Base-by-base conservation (phyloP, 1,140 invertebrate genomes). In the Ephestia elutella region DNA sequence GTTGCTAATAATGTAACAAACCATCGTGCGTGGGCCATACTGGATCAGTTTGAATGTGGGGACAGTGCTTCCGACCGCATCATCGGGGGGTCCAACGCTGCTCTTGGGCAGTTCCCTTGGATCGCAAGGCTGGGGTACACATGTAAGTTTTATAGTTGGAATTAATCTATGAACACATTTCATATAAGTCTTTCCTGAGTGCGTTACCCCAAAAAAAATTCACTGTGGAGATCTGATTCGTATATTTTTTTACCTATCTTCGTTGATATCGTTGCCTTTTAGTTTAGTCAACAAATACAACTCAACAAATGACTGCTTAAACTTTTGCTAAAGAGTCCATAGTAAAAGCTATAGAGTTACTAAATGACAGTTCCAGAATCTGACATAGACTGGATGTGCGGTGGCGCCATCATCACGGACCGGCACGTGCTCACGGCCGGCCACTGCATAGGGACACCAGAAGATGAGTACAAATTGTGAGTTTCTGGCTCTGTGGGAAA, bases 21-120 rank as follows among this genome's bases (percentile, higher is more conserved):
- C 48, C 90, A 91, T 65, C 77, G 79, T 9, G 77, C 82, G 7
- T 91, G 90, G 90, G 63, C 60, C 13, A 65, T 73, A 4, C 59
- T 91, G 21, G 73, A 89, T 5, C 30, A 62, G 0, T 68, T 82
- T 13, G 80, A 85, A 11, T 93, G 92, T 59, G 92, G 92, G 0
- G 80, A 89, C 10, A 91, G 89, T 66, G 74, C 86, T 15, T 70
- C 82, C 0, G 90, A 92, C 57, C 85, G 92, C 11, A 92, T 94
- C 53, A 90, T 94, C 30, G 93, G 93, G 0, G 93, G 93, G 0
- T 63, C 82, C 17, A 86, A 90, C 49, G 92, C 92, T 0, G 70
- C 75, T 0, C 69, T 92, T 0, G 93, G 92, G 8, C 91, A 92
- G 61, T 94, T 91, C 78, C 93, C 93, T 0, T 95, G 93, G 93